phyloP scores from a whole-genome alignment of 2,888 invertebrate genomes.

The Chaetogeoica ovagalla region DNA sequence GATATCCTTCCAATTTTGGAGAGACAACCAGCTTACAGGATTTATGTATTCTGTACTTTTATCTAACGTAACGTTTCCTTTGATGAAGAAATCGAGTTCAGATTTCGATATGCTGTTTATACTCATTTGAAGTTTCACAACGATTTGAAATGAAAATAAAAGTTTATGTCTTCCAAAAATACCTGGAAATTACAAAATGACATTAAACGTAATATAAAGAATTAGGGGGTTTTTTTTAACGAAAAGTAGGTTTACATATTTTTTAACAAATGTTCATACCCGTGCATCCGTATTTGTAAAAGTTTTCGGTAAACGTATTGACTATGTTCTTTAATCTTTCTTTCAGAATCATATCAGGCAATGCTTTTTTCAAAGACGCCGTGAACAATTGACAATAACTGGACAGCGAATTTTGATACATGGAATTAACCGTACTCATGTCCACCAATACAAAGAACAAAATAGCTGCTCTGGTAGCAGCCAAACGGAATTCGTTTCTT shows the following conservation, averaged over 20 bases:
- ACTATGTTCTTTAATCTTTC: slow-evolving; percentile 81
- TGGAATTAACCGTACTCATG: slow-evolving; percentile 83
- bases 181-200: slow-evolving; percentile 6
- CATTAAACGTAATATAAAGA: neutral
- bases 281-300: slow-evolving; percentile 89
- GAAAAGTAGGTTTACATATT: neutral
- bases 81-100: slow-evolving; percentile 88
- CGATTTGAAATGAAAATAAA: slow-evolving; percentile 88
- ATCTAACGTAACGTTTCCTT: slow-evolving; percentile 73
- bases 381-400: slow-evolving; percentile 85
- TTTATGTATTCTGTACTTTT: slow-evolving; percentile 67
- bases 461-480: slow-evolving; percentile 83
- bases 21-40: slow-evolving; percentile 75
- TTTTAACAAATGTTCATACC: slow-evolving; percentile 60
- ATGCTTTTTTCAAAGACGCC: slow-evolving; percentile 77
- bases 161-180: slow-evolving; percentile 69
- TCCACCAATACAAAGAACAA: slow-evolving; percentile 88
- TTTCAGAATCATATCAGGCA: slow-evolving; percentile 76
- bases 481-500: slow-evolving; percentile 82
- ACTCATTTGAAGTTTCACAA: slow-evolving; percentile 78
- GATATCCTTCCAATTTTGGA: slow-evolving; percentile 82
- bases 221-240: neutral
- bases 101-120: slow-evolving; percentile 67
- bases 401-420: slow-evolving; percentile 90
- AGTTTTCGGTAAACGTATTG: slow-evolving; percentile 79